Evolutionary conservation across 2,888 invertebrate genomes (phyloP).

Genomic region (Cylloceria caligata): DNA sequence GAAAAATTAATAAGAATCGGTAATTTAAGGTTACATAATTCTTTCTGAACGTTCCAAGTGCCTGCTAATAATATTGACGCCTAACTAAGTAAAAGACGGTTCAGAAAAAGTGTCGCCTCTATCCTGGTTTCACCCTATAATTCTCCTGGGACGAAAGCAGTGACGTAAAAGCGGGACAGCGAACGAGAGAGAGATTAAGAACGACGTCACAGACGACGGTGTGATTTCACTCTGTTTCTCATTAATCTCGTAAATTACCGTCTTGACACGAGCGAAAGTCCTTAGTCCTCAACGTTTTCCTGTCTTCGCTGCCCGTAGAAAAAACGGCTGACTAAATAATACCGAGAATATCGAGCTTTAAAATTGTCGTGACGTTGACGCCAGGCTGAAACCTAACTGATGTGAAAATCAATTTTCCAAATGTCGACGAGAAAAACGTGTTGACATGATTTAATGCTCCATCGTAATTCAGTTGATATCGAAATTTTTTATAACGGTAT

Average conservation of each 20-base stretch:
- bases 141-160: slow-evolving; percentile 39
- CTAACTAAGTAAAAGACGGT: neutral
- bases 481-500: no score
- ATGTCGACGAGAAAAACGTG: slow-evolving; percentile 39
- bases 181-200: slow-evolving; percentile 63
- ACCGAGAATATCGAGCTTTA: slow-evolving; percentile 56
- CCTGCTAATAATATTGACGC: neutral
- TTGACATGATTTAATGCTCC: slow-evolving; percentile 22
- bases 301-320: slow-evolving; percentile 22
- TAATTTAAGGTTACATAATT: no score
- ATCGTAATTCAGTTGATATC: slow-evolving; percentile 14
- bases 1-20: no score
- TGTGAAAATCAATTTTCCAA: slow-evolving; percentile 57
- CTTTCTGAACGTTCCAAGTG: no score
- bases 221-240: slow-evolving; percentile 69
- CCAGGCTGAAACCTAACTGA: slow-evolving; percentile 26
- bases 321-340: slow-evolving; percentile 60
- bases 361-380: slow-evolving; percentile 41
- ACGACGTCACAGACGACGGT: slow-evolving; percentile 61
- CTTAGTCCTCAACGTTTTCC: slow-evolving; percentile 23
- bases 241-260: slow-evolving; percentile 68
- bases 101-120: neutral
- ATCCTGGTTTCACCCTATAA: neutral
- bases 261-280: slow-evolving; percentile 67
- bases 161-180: slow-evolving; percentile 24